Percentiles rank a stretch among this genome's conserved stretches.
Evolutionary conservation across 2,797 vertebrate species (phyloP).

Genomic region (Remorina albescens): DNA sequence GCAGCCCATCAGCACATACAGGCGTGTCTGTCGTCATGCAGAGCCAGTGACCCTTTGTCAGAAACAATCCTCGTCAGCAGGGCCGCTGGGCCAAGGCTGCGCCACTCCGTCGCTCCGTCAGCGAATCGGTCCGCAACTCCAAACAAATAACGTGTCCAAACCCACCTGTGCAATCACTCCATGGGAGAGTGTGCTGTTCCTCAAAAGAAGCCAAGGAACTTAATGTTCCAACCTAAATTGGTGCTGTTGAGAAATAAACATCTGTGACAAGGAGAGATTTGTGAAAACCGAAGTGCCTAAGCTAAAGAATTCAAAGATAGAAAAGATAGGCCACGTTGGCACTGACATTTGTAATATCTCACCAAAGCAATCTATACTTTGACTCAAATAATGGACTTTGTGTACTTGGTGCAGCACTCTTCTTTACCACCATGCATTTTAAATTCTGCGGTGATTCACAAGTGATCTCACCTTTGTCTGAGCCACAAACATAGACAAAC

Average conservation of each 20-base stretch:
- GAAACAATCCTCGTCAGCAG: conserved; percentile 66
- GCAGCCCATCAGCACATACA: conserved; percentile 67
- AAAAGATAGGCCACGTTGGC: neutral
- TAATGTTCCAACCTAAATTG: neutral
- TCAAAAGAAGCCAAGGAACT: neutral
- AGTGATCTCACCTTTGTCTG: too few species aligned
- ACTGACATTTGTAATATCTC: neutral
- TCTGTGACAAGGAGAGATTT: neutral
- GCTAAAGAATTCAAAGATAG: neutral
- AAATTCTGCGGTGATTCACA: too few species aligned
- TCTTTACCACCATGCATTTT: neutral
- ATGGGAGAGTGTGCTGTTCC: neutral
- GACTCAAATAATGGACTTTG: too few species aligned
- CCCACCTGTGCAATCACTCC: neutral
- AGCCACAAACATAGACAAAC: too few species aligned
- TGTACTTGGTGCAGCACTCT: too few species aligned
- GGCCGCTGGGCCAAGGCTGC: conserved; percentile 19
- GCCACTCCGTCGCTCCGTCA: neutral
- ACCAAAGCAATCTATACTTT: too few species aligned
- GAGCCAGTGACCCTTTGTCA: conserved; percentile 70
- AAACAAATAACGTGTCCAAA: conserved; percentile 14
- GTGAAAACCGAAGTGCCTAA: neutral
- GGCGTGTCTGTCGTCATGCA: conserved; percentile 61
- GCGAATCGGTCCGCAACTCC: neutral
- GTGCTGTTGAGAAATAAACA: neutral